These are phyloP conservation scores for Chrysolina oricalcia DNA, from an alignment of 2,888 invertebrate genomes.

Conservation along the genomic window DNA sequence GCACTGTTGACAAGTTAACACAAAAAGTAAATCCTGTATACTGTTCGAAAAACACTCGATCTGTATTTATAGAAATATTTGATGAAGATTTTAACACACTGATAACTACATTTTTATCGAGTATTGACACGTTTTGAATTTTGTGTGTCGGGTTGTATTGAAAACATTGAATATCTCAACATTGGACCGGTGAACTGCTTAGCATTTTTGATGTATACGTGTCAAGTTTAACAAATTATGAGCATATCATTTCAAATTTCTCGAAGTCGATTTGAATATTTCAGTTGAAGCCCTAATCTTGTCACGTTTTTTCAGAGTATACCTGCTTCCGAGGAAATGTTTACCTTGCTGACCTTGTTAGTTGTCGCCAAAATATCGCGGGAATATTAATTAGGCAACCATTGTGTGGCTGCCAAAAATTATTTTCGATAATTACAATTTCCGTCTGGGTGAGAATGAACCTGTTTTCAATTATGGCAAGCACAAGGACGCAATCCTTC, in stretches of 20 bases:
- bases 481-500: background rate
- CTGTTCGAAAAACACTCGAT: no score
- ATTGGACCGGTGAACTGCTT: background rate
- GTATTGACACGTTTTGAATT: background rate
- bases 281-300: background rate
- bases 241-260: background rate
- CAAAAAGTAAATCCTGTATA: no score
- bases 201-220: conserved; percentile 13
- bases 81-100: background rate
- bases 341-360: conserved; percentile 22
- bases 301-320: conserved; percentile 21
- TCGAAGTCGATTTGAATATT: conserved; percentile 10
- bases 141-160: background rate
- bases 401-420: conserved; percentile 17
- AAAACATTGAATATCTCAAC: background rate
- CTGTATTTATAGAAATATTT: background rate
- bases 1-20: no score
- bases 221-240: conserved; percentile 7
- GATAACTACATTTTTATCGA: background rate
- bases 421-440: conserved; percentile 5
- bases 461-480: background rate
- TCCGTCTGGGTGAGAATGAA: conserved; percentile 14
- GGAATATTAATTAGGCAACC: conserved; percentile 9
- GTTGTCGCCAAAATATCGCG: conserved; percentile 6
- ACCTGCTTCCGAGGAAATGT: conserved; percentile 20